Evolutionary conservation across 2,888 invertebrate species (phyloP), one percentile per base, ranked within the genome.

Genomic region (Platycheirus rosarum): DNA sequence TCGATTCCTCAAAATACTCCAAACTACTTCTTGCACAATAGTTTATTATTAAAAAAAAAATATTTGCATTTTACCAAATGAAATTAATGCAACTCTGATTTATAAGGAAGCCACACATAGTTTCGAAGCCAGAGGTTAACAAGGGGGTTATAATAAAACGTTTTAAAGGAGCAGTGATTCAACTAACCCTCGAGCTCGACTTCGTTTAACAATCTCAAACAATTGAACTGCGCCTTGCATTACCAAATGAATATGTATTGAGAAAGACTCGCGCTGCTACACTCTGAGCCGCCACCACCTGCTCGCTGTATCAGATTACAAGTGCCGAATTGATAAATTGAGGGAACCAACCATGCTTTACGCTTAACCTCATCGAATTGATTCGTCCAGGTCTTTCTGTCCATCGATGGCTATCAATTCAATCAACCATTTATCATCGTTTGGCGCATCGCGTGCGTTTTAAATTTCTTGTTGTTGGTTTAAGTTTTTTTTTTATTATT

Each of bases 361-460:
- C 82, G 77, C 51, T 68, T 46, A 77, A 63, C 76, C 62, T 53
- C 53, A 76, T 70, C 80, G 76, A 60, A 76, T 62, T 66, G 60
- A 53, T 46, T 37, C 48, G 66, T 13, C 40, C 13, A n/a, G 14
- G 23, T 46, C 44, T 18, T n/a, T 57, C 23, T 29, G 18, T 44
- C 16, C 42, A 32, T 44, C n/a, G 77, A 77, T 77, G 73, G 82
- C 77, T 82, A 77, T 82, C 82, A 82, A 82, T 77, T 82, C 77
- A 77, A 77, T 82, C 55, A 68, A 65, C 73, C 20, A 57, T 40
- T 13, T 23, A 57, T 63, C 49, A 42, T 63, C 49, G 48, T 42
- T 63, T 29, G 35, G 29, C 46, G 51, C 51, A 40, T 60, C 63
- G 75, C 75, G 79, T 76, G 80, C 76, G 51, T 62, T 68, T 49